Base-by-base conservation (phyloP, 2,888 invertebrate genomes). In the Apocheima hispidaria region DNA sequence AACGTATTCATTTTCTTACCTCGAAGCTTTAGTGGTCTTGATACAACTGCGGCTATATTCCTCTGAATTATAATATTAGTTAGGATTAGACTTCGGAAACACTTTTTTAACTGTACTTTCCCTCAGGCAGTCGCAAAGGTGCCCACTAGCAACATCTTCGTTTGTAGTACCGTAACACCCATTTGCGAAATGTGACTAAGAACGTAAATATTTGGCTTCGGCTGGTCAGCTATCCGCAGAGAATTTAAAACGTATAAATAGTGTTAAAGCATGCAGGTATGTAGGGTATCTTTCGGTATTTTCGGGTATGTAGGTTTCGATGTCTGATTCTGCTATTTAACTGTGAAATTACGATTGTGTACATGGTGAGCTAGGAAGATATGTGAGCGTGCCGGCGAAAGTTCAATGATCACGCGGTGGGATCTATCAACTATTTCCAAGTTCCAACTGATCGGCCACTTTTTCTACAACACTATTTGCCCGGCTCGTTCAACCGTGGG, bases 391-490 rank as follows among this genome's bases (percentile, higher is more conserved):
- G 73, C 69, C 72, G 72, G 78, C 79, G 73, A 78, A 75, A 84
- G 84, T 86, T 87, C 86, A 87, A 78, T 76, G 85, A 80, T 81
- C 83, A 84, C 75, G 65, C 41, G 41, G 36, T n/a, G 69, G 74
- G 73, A 81, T 79, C 79, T 71, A 72, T 72, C 75, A 40, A 54
- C 57, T 21, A 60, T 50, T 53, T 61, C 56, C 54, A 78, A 77
- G 35, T 48, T 62, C 55, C 54, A 78, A 78, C 72, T 69, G 79
- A 75, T 78, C 70, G 75, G 75, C 71, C 65, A 76, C 77, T 83
- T 86, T 87, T 86, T 82, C 71, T 79, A 74, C 66, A 74, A 74
- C 78, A 80, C 73, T 74, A 71, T 77, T 75, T 68, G 71, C 66
- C 66, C 68, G 72, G 71, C 69, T 74, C 72, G 72, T 69, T 79